phyloP scores from a whole-genome alignment of 2,113 vertebrate genomes.

The Zosterops pallidus region DNA sequence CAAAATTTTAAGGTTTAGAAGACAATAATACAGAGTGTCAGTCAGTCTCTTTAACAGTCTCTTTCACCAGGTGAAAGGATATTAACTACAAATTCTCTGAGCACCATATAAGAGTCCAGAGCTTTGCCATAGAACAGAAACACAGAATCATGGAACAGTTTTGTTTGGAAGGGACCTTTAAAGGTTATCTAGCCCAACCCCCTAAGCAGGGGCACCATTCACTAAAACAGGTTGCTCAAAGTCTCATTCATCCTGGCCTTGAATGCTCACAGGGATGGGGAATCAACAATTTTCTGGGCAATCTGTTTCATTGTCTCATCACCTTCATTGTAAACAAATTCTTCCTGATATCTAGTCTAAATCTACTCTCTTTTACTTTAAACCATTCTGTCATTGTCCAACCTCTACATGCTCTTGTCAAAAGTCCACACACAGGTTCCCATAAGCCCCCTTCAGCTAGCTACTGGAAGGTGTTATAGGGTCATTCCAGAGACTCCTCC shows the following conservation, averaged over 20 bases:
- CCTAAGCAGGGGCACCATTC: background rate
- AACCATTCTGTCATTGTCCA: background rate
- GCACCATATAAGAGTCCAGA: fast-evolving
- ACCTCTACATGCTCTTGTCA: background rate
- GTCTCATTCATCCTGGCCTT: background rate
- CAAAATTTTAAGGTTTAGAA: background rate
- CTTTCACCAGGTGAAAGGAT: background rate
- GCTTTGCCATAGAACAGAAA: background rate
- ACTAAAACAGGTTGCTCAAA: background rate
- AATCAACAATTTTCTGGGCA: background rate
- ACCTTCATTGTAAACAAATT: background rate
- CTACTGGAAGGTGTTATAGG: background rate
- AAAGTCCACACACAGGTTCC: background rate
- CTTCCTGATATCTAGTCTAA: background rate
- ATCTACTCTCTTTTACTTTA: background rate
- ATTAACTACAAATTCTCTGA: background rate
- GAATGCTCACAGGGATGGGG: background rate
- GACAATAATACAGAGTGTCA: background rate
- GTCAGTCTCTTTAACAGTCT: background rate
- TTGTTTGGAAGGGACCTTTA: background rate
- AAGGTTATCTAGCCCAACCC: background rate
- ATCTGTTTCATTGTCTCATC: background rate
- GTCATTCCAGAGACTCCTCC: background rate
- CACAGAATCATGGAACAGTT: background rate
- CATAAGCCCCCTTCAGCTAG: fast-evolving